Conservation (phyloP, 2,888 invertebrate species). For the Rambutsinella grinnellia region DNA sequence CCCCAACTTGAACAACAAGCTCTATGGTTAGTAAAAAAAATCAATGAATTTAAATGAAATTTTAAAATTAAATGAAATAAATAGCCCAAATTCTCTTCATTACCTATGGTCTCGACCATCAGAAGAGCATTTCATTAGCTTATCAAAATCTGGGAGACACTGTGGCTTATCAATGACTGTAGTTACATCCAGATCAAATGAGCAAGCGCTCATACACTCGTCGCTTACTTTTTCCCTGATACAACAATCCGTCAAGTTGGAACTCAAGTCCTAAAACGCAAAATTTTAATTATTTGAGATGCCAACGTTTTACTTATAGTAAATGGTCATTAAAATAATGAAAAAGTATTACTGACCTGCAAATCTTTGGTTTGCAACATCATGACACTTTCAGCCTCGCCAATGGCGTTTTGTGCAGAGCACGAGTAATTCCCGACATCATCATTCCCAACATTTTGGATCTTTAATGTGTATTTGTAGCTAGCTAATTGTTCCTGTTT, state of each 20-base stretch:
- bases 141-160: conserved; percentile 86
- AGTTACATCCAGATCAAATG: conserved; percentile 86
- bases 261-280: conserved; percentile 72
- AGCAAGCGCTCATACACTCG: conserved; percentile 85
- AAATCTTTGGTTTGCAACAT: conserved; percentile 61
- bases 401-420: conserved; percentile 87
- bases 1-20: background rate
- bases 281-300: too few relatives aligned
- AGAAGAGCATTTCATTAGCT: conserved; percentile 88
- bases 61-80: background rate
- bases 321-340: too few relatives aligned
- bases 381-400: conserved; percentile 68
- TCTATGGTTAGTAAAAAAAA: background rate
- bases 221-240: conserved; percentile 83
- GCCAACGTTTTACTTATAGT: too few relatives aligned
- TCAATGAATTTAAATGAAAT: background rate
- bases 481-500: conserved; percentile 75
- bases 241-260: conserved; percentile 86
- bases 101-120: too few relatives aligned
- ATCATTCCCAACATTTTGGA: conserved; percentile 78
- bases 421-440: conserved; percentile 88
- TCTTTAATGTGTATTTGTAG: conserved; percentile 81
- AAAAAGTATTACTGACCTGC: conserved; percentile 42
- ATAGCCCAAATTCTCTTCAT: background rate
- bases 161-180: conserved; percentile 84